A percentile compares a stretch with the other conserved stretches of the same genome.
Evolutionary conservation across 1,140 invertebrate genomes (phyloP).

Genomic region (Drosophila nigrodunni): DNA sequence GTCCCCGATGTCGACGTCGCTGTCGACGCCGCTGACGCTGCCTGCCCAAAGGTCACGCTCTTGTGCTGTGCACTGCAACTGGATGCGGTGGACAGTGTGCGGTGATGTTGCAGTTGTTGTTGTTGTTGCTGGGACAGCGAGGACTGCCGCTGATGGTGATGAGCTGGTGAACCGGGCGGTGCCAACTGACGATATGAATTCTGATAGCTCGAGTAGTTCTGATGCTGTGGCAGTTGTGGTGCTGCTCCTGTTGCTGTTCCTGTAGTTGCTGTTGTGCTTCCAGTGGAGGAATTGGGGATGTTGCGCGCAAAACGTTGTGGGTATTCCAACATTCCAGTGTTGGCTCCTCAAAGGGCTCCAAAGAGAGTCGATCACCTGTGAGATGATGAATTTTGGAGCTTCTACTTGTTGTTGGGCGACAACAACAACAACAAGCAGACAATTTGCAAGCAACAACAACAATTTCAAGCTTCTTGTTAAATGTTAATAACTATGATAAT

Average conservation of each 20-base stretch:
- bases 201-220: slow-evolving; percentile 72
- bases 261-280: slow-evolving; percentile 34
- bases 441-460: not conserved
- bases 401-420: not conserved
- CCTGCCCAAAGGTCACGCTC: slow-evolving; percentile 83
- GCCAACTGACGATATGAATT: slow-evolving; percentile 54
- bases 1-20: slow-evolving; percentile 24
- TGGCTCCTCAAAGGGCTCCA: slow-evolving; percentile 60
- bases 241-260: slow-evolving; percentile 57
- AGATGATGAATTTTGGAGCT: not conserved
- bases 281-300: slow-evolving; percentile 78
- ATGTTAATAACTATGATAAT: not conserved
- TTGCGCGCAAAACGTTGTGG: slow-evolving; percentile 84
- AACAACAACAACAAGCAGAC: not conserved
- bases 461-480: not conserved
- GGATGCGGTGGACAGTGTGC: slow-evolving; percentile 81
- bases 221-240: slow-evolving; percentile 75
- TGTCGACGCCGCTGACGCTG: slow-evolving; percentile 38
- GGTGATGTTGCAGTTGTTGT: slow-evolving; percentile 74
- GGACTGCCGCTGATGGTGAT: slow-evolving; percentile 75
- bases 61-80: slow-evolving; percentile 84
- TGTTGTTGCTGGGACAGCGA: slow-evolving; percentile 68
- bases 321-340: slow-evolving; percentile 85
- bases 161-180: slow-evolving; percentile 69
- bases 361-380: slow-evolving; percentile 28